Evolutionary conservation across 2,797 vertebrate genomes (phyloP).

Genomic region (Apodemus agrarius): DNA sequence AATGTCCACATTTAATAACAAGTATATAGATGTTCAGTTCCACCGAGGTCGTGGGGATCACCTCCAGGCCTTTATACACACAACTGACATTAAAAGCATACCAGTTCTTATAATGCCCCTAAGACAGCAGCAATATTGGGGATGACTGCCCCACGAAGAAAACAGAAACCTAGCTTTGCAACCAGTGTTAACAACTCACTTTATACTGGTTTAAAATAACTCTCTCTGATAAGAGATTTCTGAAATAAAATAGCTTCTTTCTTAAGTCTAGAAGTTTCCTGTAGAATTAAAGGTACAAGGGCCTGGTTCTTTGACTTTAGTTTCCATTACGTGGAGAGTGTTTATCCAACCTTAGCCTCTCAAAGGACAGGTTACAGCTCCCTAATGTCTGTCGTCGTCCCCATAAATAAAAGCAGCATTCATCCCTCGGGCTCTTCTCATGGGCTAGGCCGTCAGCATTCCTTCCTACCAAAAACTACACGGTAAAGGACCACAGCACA

Average conservation of each 20-base stretch:
- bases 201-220: background rate
- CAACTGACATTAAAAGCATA: background rate
- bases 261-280: background rate
- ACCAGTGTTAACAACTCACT: background rate
- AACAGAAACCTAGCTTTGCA: background rate
- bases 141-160: accelerated
- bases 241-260: background rate
- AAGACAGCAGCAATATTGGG: background rate
- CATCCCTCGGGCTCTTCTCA: accelerated
- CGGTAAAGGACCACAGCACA: slow-evolving; percentile 42
- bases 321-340: background rate
- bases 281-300: background rate
- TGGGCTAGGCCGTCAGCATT: accelerated
- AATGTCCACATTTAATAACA: background rate
- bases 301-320: background rate
- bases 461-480: background rate
- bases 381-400: accelerated
- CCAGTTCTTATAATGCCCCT: background rate
- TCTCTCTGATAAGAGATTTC: background rate
- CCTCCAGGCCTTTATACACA: background rate
- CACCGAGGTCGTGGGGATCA: accelerated
- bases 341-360: background rate
- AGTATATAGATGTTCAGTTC: background rate
- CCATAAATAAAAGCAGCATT: background rate
- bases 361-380: background rate